These are phyloP conservation scores for Nesogale talazaci DNA, from an alignment of 2,113 vertebrate species.

Conservation along the genomic window DNA sequence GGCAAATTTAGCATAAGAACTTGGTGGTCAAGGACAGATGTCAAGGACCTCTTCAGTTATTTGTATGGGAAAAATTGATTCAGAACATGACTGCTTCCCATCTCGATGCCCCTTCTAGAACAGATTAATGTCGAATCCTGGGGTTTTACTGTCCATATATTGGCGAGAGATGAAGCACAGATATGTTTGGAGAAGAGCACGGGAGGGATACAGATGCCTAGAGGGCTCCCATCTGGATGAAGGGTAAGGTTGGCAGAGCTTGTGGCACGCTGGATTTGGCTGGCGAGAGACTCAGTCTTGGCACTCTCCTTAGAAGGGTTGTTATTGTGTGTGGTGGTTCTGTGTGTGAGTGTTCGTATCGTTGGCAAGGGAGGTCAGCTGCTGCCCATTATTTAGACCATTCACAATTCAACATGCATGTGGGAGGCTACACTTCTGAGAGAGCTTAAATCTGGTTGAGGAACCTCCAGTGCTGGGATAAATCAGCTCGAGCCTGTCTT, in stretches of 20 bases:
- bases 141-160: too few species aligned
- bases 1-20: too few species aligned
- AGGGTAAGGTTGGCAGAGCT: background rate
- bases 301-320: background rate
- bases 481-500: slow-evolving; percentile 1
- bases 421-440: background rate
- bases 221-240: background rate
- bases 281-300: background rate
- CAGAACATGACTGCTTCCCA: too few species aligned
- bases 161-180: background rate
- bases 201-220: background rate
- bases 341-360: background rate
- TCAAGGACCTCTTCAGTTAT: too few species aligned
- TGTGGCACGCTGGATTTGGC: background rate
- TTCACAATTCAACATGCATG: background rate
- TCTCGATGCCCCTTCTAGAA: too few species aligned
- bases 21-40: too few species aligned
- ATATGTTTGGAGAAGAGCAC: background rate
- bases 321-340: background rate
- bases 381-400: background rate
- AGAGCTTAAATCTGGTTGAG: background rate
- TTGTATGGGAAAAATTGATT: too few species aligned
- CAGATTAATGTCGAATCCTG: too few species aligned
- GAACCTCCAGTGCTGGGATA: background rate
- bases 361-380: background rate